These are phyloP conservation scores for Lophotriccus pileatus DNA, from an alignment of 2,797 vertebrate genomes.

Conservation along the genomic window DNA sequence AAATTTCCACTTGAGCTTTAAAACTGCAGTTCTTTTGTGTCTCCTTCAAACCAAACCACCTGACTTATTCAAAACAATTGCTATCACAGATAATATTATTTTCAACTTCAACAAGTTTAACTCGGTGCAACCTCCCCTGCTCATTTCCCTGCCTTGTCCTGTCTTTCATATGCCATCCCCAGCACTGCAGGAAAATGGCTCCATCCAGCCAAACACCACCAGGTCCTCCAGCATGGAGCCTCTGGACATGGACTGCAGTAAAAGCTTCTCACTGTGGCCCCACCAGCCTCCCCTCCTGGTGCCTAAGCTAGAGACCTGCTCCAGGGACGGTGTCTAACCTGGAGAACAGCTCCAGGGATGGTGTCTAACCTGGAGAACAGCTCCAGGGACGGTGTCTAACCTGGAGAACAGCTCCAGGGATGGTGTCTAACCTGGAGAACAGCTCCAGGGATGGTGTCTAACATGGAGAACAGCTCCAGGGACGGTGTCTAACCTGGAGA, in stretches of 20 bases:
- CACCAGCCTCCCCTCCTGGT: fast-evolving
- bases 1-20: constrained; percentile 12
- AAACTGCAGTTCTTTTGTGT: neutral
- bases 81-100: neutral
- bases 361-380: too few species aligned
- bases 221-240: fast-evolving
- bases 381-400: too few species aligned
- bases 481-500: too few species aligned
- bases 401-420: too few species aligned
- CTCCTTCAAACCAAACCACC: neutral
- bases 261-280: fast-evolving
- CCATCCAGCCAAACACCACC: fast-evolving
- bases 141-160: neutral
- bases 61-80: constrained; percentile 10
- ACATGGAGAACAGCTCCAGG: too few species aligned
- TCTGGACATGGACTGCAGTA: fast-evolving
- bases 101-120: neutral
- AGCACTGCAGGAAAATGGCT: fast-evolving
- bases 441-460: too few species aligned
- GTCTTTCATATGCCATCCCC: neutral
- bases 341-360: too few species aligned
- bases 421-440: too few species aligned
- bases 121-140: neutral
- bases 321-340: too few species aligned
- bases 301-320: too few species aligned